Evolutionary conservation across 2,113 vertebrate species (phyloP), one percentile per base, ranked within the genome.

Genomic region (Entomyzon cyanotis): DNA sequence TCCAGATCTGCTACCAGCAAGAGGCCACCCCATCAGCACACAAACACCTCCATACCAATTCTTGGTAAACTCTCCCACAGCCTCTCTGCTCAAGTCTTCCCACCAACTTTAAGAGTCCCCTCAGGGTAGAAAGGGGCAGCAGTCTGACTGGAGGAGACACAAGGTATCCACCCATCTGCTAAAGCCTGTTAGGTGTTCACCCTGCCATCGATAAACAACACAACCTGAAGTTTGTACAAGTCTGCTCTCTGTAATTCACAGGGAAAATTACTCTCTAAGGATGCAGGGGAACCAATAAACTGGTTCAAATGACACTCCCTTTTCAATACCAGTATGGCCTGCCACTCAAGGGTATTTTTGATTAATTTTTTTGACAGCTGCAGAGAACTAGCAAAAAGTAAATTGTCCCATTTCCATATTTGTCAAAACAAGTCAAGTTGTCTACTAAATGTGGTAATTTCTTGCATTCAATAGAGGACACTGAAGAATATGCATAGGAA

Each of bases 41-140:
- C 3, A 0, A 62, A 27, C 65, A 55, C 3, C 53, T 59, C 81
- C 8, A 2, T 1, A 33, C 0, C 0, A 14, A 28, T 21, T 50
- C 35, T 25, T 9, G 8, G 23, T 14, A 35, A 75, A 37, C 17
- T 7, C 20, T 58, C 44, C 31, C 37, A 12, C 1, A 0, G 9
- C 17, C 7, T 1, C 37, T 11, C 28, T 17, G 35, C 44, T 62
- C 27, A 8, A 25, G 8, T 11, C 35, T 63, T 44, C 50, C 41
- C 63, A 42, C 14, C 23, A 7, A 21, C 37, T 49, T 28, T 23
- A 19, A 3, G 33, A 23, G 23, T 8, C 13, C 75, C 39, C 17
- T 27, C 44, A 27, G 28, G 39, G 30, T 20, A 56, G 28, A 42
- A 41, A 60, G 53, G 27, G 31, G 20, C 52, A 91, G 42, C 11